Evolutionary conservation across 1,140 invertebrate species (phyloP).

Genomic region (Steinernema khuongi): DNA sequence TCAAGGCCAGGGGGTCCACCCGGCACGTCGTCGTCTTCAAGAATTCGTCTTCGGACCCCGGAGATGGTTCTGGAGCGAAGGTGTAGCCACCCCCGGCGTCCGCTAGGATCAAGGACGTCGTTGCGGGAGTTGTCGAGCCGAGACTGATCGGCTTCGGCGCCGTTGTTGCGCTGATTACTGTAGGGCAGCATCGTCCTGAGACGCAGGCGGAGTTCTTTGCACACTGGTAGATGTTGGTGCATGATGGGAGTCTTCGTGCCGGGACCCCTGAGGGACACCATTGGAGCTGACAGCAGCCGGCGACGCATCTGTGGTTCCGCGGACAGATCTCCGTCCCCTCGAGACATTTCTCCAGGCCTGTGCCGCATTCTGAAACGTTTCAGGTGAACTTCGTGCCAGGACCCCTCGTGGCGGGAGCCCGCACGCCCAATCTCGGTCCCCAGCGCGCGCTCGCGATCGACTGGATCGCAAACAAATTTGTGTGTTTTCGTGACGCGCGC

Average conservation of each 20-base stretch:
- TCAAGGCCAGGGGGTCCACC: neutral
- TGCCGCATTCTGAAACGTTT: neutral
- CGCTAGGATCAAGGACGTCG: neutral
- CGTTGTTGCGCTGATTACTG: neutral
- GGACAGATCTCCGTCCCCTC: neutral
- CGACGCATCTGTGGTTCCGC: neutral
- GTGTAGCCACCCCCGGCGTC: neutral
- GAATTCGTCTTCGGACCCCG: neutral
- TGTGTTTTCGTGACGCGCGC: slow-evolving; percentile 14
- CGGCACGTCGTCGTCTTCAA: neutral
- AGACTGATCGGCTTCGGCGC: neutral
- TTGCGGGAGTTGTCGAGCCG: neutral
- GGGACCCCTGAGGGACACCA: neutral
- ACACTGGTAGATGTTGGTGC: neutral
- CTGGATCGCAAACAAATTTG: slow-evolving; percentile 7
- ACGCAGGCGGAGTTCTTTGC: neutral
- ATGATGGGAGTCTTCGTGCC: neutral
- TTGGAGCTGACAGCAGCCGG: neutral
- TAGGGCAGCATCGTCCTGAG: slow-evolving; percentile 2
- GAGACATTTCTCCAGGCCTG: neutral
- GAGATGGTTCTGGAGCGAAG: neutral
- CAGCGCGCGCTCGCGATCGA: neutral
- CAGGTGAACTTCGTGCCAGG: neutral
- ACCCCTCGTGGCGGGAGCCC: neutral
- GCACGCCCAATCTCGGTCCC: neutral